Conservation (phyloP, 2,888 invertebrate species). For the Lucinisca nassula region DNA sequence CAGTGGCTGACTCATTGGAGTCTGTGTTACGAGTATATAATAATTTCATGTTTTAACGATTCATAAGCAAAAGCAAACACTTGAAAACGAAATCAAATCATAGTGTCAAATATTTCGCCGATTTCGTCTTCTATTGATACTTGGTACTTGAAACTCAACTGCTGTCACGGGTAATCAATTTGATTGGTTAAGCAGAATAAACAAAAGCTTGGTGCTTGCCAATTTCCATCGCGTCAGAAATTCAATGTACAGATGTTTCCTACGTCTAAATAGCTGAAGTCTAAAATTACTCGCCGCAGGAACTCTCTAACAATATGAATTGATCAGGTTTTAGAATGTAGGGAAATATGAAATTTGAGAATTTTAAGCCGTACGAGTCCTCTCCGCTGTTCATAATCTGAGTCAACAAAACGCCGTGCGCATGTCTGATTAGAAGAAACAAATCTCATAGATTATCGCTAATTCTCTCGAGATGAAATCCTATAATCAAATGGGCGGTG, state of each 20-base stretch:
- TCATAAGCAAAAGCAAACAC: constrained; percentile 1
- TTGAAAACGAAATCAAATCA: not conserved
- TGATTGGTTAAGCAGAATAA: constrained; percentile 57
- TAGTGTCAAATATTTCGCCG: constrained; percentile 4
- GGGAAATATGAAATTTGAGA: constrained; percentile 13
- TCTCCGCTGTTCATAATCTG: not conserved
- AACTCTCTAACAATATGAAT: not conserved
- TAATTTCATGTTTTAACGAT: too few relatives aligned
- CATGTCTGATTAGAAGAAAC: not conserved
- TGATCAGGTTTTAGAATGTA: constrained; percentile 2
- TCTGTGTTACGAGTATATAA: too few relatives aligned
- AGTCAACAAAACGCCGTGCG: constrained; percentile 8
- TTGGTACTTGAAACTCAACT: not conserved
- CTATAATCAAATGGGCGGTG: not conserved
- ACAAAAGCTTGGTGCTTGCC: constrained; percentile 48
- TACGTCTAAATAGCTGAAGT: not conserved
- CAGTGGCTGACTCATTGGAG: too few relatives aligned
- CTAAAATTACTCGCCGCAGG: constrained; percentile 12
- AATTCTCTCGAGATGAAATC: constrained; percentile 3
- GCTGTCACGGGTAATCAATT: constrained; percentile 40
- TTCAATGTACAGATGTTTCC: constrained; percentile 9
- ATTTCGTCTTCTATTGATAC: not conserved
- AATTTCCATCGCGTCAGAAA: constrained; percentile 3
- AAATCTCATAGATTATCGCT: constrained; percentile 14
- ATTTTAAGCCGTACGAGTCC: constrained; percentile 8